phyloP scores from a whole-genome alignment of 2,113 vertebrate genomes.

The Austrofundulus limnaeus region DNA sequence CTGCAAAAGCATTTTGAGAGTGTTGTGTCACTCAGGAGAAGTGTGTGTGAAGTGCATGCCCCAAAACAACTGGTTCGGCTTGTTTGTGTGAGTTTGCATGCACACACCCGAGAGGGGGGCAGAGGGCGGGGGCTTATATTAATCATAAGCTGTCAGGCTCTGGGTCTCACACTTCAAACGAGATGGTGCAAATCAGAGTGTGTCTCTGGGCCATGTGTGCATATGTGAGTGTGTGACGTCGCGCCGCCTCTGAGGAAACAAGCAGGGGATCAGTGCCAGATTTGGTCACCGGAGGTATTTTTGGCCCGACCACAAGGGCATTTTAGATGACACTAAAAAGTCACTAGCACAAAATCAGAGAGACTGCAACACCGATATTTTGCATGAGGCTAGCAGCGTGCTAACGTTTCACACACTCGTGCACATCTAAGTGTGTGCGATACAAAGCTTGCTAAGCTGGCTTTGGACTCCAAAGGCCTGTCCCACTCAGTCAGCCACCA shows the following conservation, averaged over 20 bases:
- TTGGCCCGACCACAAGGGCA: slow-evolving; percentile 59
- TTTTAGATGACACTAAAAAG: slow-evolving; percentile 29
- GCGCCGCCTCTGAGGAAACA: slow-evolving; percentile 46
- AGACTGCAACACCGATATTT: slow-evolving; percentile 34
- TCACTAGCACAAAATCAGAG: slow-evolving; percentile 18
- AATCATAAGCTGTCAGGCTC: slow-evolving; percentile 70
- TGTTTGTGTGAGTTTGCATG: slow-evolving; percentile 14
- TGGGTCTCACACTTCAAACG: slow-evolving; percentile 70
- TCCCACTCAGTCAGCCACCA: slow-evolving; percentile 14
- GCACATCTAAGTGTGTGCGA: slow-evolving; percentile 43
- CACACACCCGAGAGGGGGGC: slow-evolving; percentile 13
- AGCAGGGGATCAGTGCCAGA: slow-evolving; percentile 65
- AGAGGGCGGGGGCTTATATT: slow-evolving; percentile 67
- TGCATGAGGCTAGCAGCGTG: slow-evolving; percentile 19
- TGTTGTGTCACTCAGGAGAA: slow-evolving; percentile 14
- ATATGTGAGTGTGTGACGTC: slow-evolving; percentile 20
- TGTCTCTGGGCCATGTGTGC: slow-evolving; percentile 46
- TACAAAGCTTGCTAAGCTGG: slow-evolving; percentile 47
- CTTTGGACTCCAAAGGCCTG: slow-evolving; percentile 32
- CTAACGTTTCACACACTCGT: slow-evolving; percentile 12
- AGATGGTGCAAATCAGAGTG: slow-evolving; percentile 69
- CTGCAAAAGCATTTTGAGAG: slow-evolving; percentile 25
- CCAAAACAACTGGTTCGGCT: slow-evolving; percentile 22
- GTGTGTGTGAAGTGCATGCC: slow-evolving; percentile 4
- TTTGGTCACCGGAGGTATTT: slow-evolving; percentile 48